Conservation (phyloP, 2,888 invertebrate species). For the Ceraclea dissimilis region DNA sequence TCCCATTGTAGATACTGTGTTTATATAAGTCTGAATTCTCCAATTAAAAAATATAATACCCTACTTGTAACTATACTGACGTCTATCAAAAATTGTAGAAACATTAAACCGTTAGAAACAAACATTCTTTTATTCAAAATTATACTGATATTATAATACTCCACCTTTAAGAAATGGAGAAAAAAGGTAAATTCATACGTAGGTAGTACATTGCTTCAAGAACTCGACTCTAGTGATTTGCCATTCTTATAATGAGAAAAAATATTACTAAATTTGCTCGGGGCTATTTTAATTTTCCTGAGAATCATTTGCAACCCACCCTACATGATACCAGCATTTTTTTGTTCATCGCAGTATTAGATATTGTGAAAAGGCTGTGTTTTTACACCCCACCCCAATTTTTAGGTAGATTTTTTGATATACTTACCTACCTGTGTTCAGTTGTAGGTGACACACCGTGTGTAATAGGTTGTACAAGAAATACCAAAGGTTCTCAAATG, state of each 20-base stretch:
- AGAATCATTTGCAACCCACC: slow-evolving; percentile 32
- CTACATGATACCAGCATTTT: background rate
- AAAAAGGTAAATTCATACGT: background rate
- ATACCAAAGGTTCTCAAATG: too few species aligned
- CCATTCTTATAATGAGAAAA: slow-evolving; percentile 35
- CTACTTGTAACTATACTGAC: too few species aligned
- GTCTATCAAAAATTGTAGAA: too few species aligned
- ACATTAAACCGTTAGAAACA: too few species aligned
- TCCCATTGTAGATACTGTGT: too few species aligned
- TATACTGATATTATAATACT: too few species aligned
- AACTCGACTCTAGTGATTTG: slow-evolving; percentile 33
- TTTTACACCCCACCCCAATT: background rate
- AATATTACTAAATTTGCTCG: slow-evolving; percentile 42
- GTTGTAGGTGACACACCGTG: too few species aligned
- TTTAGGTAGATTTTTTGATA: background rate
- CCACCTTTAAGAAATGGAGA: background rate
- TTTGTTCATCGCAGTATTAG: background rate
- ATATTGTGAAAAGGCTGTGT: background rate
- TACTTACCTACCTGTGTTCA: too few species aligned
- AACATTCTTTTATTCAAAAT: too few species aligned
- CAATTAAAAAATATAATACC: too few species aligned
- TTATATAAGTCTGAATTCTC: too few species aligned
- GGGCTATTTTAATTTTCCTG: slow-evolving; percentile 49
- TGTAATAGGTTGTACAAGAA: too few species aligned
- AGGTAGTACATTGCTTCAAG: background rate